These are phyloP conservation scores for Malacosoma neustria DNA, from an alignment of 2,888 invertebrate genomes.

Conservation along the genomic window DNA sequence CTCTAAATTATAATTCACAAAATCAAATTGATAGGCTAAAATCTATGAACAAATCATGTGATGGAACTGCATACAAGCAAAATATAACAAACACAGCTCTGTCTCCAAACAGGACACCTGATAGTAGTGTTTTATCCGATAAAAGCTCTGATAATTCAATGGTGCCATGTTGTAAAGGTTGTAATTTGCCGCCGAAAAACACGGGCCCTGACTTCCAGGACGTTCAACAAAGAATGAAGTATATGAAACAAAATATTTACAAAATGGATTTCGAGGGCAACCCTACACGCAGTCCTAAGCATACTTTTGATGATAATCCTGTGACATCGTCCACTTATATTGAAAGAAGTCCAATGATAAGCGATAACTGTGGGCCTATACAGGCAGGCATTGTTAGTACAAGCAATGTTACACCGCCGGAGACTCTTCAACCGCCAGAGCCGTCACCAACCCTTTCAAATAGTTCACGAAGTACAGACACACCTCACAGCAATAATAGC, in stretches of 20 bases:
- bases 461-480: constrained; percentile 66
- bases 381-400: constrained; percentile 91
- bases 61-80: constrained; percentile 42
- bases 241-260: constrained; percentile 53
- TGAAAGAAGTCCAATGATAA: constrained; percentile 72
- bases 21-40: constrained; percentile 44
- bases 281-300: constrained; percentile 71
- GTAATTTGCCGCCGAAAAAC: constrained; percentile 55
- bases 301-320: constrained; percentile 73
- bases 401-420: constrained; percentile 83
- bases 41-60: constrained; percentile 30
- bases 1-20: constrained; percentile 28
- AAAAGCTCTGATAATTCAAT: constrained; percentile 38
- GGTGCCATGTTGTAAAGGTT: constrained; percentile 70
- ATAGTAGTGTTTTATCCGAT: constrained; percentile 60
- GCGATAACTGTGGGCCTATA: constrained; percentile 82
- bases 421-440: constrained; percentile 66
- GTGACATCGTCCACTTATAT: constrained; percentile 81
- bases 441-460: constrained; percentile 77
- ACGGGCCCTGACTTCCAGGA: constrained; percentile 50
- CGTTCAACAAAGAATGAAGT: constrained; percentile 48
- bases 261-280: constrained; percentile 67
- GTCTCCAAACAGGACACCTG: constrained; percentile 60
- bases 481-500: constrained; percentile 55
- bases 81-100: constrained; percentile 51